Base-by-base conservation (phyloP, 2,797 vertebrate genomes). In the Trichosurus vulpecula region DNA sequence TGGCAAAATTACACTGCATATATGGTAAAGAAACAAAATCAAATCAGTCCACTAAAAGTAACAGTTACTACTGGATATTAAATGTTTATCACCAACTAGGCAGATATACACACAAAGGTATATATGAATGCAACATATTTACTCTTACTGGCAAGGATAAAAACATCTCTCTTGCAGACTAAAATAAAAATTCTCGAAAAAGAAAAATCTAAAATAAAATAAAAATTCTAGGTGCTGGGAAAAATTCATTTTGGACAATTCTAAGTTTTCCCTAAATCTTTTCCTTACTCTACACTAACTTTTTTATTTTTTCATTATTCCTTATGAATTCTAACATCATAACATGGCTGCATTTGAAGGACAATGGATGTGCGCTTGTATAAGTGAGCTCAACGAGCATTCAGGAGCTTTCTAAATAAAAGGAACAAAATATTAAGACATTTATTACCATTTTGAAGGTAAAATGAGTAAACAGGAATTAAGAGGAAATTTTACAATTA, bases 401-500 rank as follows among this genome's bases (percentile, higher is more conserved):
- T 58, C 52, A n/a, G 90, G 52, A 52, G 55, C 31, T 87, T 96
- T 93, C 57, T 81, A 47, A 95, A 97, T 55, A 54, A 13, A 94
- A 90, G 5, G 93, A 27, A n/a, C 74, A 94, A 92, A 6, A 90
- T 29, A 95, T 61, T 94, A 16, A 94, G 58, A 94, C 55, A 91
- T 90, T 35, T 94, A 55, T 81, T 56, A 93, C 55, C 66, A 90
- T 74, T 52, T 54, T 95, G 54, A 95, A 92, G 47, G 54, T 66
- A 93, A 91, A 95, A 57, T 22, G 58, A 94, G 10, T 90, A 74
- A 92, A 97, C 54, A 41, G 29, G 25, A 94, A 58, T 95, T 94
- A 90, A 55, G 58, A 61, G 3, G 31, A 35, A 61, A 61, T 31
- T 31, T 61, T 35, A 31, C 12, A 61, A 61, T 61, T 61, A 35